A percentile compares a stretch with the other conserved stretches of the same genome.
Evolutionary conservation across 1,140 invertebrate species (phyloP).

Genomic region (Procambarus clarkii): DNA sequence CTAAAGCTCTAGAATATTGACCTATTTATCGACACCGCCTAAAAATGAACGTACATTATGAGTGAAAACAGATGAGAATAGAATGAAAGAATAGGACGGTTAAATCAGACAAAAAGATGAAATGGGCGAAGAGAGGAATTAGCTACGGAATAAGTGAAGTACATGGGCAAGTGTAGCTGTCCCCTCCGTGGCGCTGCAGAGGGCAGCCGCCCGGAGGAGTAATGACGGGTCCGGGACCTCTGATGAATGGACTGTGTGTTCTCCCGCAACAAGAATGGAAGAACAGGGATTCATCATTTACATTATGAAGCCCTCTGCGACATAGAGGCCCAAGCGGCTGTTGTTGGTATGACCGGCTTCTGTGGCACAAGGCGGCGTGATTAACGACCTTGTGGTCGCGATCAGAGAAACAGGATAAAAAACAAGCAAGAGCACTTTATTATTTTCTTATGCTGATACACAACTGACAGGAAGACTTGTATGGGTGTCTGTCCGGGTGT

Average conservation of each 20-base stretch:
- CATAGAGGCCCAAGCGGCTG: background rate
- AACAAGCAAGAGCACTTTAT: slow-evolving; percentile 47
- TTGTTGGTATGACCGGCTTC: slow-evolving; percentile 1
- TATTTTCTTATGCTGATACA: slow-evolving; percentile 55
- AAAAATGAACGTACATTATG: no score
- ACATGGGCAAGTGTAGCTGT: background rate
- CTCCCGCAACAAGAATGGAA: slow-evolving; percentile 62
- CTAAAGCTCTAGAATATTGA: no score
- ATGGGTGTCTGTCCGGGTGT: slow-evolving; percentile 34
- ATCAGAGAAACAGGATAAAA: background rate
- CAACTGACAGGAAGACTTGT: slow-evolving; percentile 28
- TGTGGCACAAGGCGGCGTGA: no score
- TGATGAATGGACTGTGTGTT: slow-evolving; percentile 65
- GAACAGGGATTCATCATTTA: slow-evolving; percentile 66
- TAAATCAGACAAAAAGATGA: no score
- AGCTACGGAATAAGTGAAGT: no score
- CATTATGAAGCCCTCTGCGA: slow-evolving; percentile 55
- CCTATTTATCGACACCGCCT: no score
- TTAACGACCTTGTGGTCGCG: background rate
- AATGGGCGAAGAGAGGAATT: no score
- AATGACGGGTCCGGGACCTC: background rate
- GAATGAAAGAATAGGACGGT: no score
- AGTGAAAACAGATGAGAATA: no score
- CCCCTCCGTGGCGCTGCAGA: background rate
- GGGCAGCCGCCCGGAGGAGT: background rate